These are phyloP conservation scores for Sitophilus oryzae DNA, from an alignment of 1,140 invertebrate genomes.

Conservation along the genomic window DNA sequence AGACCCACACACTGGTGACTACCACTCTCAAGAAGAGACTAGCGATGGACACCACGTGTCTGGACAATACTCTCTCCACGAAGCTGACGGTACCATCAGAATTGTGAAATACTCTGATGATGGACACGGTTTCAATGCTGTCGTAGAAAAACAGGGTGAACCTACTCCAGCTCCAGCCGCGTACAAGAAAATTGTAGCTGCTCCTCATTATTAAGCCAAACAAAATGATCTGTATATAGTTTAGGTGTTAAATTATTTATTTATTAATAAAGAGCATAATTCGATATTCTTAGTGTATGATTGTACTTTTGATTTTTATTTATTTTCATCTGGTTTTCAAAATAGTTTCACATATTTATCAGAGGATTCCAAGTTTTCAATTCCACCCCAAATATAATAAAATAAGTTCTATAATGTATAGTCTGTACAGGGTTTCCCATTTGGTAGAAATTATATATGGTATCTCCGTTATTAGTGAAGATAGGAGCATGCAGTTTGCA, in stretches of 20 bases:
- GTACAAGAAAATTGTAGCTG: constrained; percentile 19
- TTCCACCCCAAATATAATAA: too few relatives aligned
- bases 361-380: too few relatives aligned
- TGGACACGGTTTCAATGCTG: constrained; percentile 42
- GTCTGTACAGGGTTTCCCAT: too few relatives aligned
- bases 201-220: constrained; percentile 8
- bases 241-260: not conserved
- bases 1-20: constrained; percentile 49
- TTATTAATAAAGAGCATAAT: too few relatives aligned
- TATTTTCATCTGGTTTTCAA: too few relatives aligned
- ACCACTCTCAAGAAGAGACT: constrained; percentile 31
- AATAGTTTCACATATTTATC: too few relatives aligned
- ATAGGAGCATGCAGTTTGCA: too few relatives aligned
- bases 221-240: not conserved
- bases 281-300: too few relatives aligned
- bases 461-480: too few relatives aligned
- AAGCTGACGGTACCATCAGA: constrained; percentile 51
- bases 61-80: constrained; percentile 42
- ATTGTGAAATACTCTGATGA: constrained; percentile 52
- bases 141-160: constrained; percentile 30
- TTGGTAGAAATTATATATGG: too few relatives aligned
- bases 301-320: too few relatives aligned
- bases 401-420: too few relatives aligned
- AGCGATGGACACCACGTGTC: constrained; percentile 29
- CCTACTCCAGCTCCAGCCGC: constrained; percentile 17